phyloP scores from a whole-genome alignment of 2,888 invertebrate species.

The Pachycephus smyrnensis region DNA sequence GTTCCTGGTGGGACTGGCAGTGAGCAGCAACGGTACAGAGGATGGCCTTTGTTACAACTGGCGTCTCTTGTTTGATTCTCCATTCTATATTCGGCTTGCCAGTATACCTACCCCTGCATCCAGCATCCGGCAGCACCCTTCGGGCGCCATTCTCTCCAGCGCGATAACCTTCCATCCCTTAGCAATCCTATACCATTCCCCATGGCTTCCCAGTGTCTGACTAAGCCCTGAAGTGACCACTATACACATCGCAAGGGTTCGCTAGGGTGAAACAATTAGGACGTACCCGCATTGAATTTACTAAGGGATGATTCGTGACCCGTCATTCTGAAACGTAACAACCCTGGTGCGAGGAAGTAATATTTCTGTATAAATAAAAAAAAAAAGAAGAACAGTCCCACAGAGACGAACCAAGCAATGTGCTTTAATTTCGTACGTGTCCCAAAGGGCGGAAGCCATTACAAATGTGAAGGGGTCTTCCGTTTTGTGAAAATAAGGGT shows the following conservation, averaged over 20 bases:
- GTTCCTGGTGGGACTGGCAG: background rate
- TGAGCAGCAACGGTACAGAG: background rate
- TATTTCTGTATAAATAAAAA: background rate
- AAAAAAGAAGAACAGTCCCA: background rate
- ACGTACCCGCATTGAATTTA: background rate
- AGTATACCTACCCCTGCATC: background rate
- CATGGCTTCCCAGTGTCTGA: background rate
- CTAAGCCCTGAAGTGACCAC: background rate
- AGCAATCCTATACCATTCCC: background rate
- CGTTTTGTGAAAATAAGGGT: background rate
- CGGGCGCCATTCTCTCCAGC: background rate
- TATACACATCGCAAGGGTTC: background rate
- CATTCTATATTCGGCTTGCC: background rate
- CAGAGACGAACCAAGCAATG: background rate
- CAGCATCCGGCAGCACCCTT: background rate
- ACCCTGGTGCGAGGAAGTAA: too few species aligned
- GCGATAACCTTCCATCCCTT: background rate
- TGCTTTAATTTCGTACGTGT: background rate
- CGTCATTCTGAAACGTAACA: background rate
- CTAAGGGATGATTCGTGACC: background rate
- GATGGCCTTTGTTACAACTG: slow-evolving; percentile 7
- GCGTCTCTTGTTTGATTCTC: slow-evolving; percentile 8
- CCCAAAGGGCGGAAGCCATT: background rate
- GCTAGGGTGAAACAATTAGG: background rate
- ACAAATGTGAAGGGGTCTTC: background rate